These are phyloP conservation scores for Cheiracanthium punctorium DNA, from an alignment of 2,888 invertebrate genomes.

Conservation along the genomic window DNA sequence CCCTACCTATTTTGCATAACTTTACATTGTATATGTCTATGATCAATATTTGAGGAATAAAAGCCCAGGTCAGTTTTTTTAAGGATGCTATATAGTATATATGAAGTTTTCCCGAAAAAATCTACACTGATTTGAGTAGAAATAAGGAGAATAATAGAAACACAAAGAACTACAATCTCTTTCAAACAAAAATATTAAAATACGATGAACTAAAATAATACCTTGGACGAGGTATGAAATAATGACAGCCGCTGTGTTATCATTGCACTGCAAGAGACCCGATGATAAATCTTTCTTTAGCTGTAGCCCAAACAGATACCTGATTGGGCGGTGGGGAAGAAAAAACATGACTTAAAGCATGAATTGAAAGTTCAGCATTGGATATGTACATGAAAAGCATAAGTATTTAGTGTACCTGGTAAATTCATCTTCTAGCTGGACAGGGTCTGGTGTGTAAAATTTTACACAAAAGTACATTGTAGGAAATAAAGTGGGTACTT, in stretches of 20 bases:
- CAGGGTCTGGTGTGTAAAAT: constrained; percentile 99
- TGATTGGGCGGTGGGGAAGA: constrained; percentile 74
- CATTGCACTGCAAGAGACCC: constrained; percentile 96
- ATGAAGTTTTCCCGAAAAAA: too few species aligned
- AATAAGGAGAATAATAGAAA: too few species aligned
- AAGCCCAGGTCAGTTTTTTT: too few species aligned
- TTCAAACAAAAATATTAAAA: too few species aligned
- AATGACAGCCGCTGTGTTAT: constrained; percentile 98
- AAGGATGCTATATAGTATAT: too few species aligned
- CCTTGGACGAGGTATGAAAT: constrained; percentile 98
- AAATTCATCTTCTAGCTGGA: constrained; percentile 97
- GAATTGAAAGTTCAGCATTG: too few species aligned
- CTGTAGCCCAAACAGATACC: constrained; percentile 97
- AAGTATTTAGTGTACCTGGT: constrained; percentile 80
- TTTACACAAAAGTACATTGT: constrained; percentile 94
- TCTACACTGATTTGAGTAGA: too few species aligned
- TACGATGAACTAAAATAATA: constrained; percentile 75
- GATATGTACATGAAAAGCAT: background rate
- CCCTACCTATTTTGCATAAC: too few species aligned
- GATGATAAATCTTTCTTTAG: constrained; percentile 95
- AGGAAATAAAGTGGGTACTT: constrained; percentile 79
- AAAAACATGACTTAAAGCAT: too few species aligned
- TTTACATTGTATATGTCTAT: too few species aligned
- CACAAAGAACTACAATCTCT: too few species aligned
- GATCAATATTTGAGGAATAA: too few species aligned